Base-by-base conservation (phyloP, 1,140 invertebrate species). In the Drosophila ercepeae region DNA sequence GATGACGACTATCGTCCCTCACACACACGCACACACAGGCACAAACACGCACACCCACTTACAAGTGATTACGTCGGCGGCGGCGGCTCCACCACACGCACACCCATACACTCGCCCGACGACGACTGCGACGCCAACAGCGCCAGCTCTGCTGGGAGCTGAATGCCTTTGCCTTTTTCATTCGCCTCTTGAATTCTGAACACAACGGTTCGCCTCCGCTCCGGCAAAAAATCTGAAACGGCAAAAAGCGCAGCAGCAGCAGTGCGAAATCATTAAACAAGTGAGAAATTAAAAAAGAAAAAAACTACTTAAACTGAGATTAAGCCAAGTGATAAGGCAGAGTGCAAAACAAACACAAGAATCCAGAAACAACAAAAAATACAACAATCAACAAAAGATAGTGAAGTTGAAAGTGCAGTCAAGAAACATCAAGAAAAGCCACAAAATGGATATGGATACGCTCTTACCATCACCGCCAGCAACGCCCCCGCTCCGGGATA, bases 391-490 rank as follows among this genome's bases (percentile, higher is more conserved):
- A 46, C 5, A 61, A 18, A 83, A 49, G 36, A 65, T 46, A 71
- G 65, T 63, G 39, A 18, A 75, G 57, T 71, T 63, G 45, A 58
- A 76, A 76, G 73, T 75, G 54, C 55, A 63, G 45, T 36, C 72
- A 36, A 36, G 13, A 36, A 36, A 36, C 13, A 36, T 1, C 3
- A 16, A 44, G n/a, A 54, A 50, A 48, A 32, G 44, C 25, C 41
- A 49, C 18, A 78, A 50, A 65, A 84, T 84, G 78, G 78, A 90
- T 74, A 90, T 92, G 89, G 92, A 93, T 88, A 92, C 91, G 8
- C 88, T 92, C 50, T 72, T 92, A 57, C 91, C 93, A 48, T 94
- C 93, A 53, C 93, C 93, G 53, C 93, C 93, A 45, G 92, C 92
- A 61, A 94, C 93, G 61, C 93, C 93, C 57, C 93, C 93, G 54